These are phyloP conservation scores for Paratilapia polleni DNA, from an alignment of 2,113 vertebrate genomes.

Conservation along the genomic window DNA sequence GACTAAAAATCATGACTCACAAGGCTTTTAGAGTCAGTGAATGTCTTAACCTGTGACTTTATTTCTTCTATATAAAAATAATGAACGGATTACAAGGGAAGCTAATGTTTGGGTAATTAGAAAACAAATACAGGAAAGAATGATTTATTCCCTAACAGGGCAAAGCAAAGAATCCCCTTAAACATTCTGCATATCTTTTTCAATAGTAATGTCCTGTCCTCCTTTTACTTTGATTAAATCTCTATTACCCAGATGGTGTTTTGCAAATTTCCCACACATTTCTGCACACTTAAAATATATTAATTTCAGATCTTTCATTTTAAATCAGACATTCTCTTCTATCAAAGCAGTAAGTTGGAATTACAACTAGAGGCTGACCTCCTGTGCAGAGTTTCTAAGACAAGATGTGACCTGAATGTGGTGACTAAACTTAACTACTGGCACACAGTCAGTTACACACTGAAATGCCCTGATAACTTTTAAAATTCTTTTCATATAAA, in stretches of 20 bases:
- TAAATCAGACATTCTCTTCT: not conserved
- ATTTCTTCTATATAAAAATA: slow-evolving; percentile 36
- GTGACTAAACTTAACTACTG: not conserved
- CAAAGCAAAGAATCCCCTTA: not conserved
- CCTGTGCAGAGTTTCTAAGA: not conserved
- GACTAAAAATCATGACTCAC: slow-evolving; percentile 54
- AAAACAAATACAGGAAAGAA: not conserved
- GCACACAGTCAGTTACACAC: not conserved
- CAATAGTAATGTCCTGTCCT: not conserved
- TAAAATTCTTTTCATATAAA: not conserved
- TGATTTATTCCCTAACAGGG: not conserved
- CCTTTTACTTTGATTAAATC: not conserved
- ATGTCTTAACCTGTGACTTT: slow-evolving; percentile 48
- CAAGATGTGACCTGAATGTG: slow-evolving; percentile 4
- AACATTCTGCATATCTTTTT: not conserved
- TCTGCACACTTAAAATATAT: not conserved
- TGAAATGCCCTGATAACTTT: not conserved
- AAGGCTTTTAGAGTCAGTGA: slow-evolving; percentile 34
- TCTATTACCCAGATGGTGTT: not conserved
- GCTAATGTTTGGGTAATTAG: not conserved
- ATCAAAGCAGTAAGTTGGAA: not conserved
- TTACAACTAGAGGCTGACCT: not conserved
- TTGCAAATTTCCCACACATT: not conserved
- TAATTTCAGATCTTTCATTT: not conserved
- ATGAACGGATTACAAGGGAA: slow-evolving; percentile 11